phyloP scores from a whole-genome alignment of 2,888 invertebrate species.

The Chirona hameri region DNA sequence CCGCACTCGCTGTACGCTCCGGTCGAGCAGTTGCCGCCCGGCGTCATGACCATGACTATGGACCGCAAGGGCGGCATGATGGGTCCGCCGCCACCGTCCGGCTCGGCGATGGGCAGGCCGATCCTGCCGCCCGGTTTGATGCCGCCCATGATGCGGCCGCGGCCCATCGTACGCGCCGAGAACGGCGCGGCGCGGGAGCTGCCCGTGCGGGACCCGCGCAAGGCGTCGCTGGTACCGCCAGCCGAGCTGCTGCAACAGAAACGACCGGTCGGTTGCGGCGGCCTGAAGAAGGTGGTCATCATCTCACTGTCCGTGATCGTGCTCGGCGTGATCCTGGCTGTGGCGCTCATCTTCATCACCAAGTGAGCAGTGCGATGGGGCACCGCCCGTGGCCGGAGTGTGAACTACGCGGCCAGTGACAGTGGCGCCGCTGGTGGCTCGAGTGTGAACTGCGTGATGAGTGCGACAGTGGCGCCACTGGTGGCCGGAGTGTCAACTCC shows the following conservation, averaged over 20 bases:
- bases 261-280: not conserved
- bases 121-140: conserved; percentile 28
- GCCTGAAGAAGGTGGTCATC: not conserved
- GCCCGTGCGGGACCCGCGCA: conserved; percentile 32
- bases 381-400: not conserved
- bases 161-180: conserved; percentile 32
- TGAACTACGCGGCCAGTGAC: not conserved
- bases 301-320: conserved; percentile 4
- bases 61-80: conserved; percentile 6
- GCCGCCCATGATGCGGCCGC: conserved; percentile 27
- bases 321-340: conserved; percentile 1
- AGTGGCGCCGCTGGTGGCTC: too few relatives aligned
- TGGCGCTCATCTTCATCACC: conserved; percentile 24
- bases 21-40: not conserved
- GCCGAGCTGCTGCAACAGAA: not conserved
- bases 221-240: conserved; percentile 24
- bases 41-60: not conserved
- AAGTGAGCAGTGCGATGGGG: not conserved
- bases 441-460: too few relatives aligned
- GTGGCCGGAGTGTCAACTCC: too few relatives aligned
- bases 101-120: conserved; percentile 26
- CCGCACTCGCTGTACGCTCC: conserved; percentile 13
- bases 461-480: too few relatives aligned
- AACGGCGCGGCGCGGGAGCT: conserved; percentile 33
- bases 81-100: conserved; percentile 13